Evolutionary conservation across 2,888 invertebrate species (phyloP), one percentile per base, ranked within the genome.

Genomic region (Bembecia ichneumoniformis): DNA sequence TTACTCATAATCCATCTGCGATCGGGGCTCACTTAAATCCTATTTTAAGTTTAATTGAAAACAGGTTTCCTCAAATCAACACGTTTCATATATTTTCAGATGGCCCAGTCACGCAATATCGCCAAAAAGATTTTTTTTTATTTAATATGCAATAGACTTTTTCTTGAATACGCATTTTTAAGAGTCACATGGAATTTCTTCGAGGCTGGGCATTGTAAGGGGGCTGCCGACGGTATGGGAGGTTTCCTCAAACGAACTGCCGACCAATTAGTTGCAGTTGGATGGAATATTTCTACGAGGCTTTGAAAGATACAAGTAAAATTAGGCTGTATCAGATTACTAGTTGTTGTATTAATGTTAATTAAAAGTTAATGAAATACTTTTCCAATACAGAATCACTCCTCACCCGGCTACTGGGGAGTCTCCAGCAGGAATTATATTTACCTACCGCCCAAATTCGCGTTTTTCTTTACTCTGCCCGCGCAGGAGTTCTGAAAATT

Each of bases 151-250:
- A 48, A 15, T 10, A 50, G 40, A 17, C 40, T 50, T 10, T 47
- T 50, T 15, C 47, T 20, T 28, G 47, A 44, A 11, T 47, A 50
- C 47, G 36, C 47, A 47, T 54, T 48, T 13, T 17, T n/a, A n/a
- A 48, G 20, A 48, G 43, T 48, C 43, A 55, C 53, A 49, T 54
- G 54, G 50, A 54, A 54, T 28, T 54, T 53, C 51, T 54, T 52
- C 47, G 43, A 48, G 34, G 48, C 48, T n/a, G 50, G 50, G 10
- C 52, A 54, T 50, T 52, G 52, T 15, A 52, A 54, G 43, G 54
- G 52, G 20, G 50, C 50, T 45, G 45, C 49, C 34, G 49, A 49
- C 15, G 45, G 45, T 14, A 45, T 49, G n/a, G 49, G 49, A 15
- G 46, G 20, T 34, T 49, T 49, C 28, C 46, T 49, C 14, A 49